A percentile compares a stretch with the other conserved stretches of the same genome.
phyloP scores from a whole-genome alignment of 1,140 invertebrate species.

The Lithobius niger region DNA sequence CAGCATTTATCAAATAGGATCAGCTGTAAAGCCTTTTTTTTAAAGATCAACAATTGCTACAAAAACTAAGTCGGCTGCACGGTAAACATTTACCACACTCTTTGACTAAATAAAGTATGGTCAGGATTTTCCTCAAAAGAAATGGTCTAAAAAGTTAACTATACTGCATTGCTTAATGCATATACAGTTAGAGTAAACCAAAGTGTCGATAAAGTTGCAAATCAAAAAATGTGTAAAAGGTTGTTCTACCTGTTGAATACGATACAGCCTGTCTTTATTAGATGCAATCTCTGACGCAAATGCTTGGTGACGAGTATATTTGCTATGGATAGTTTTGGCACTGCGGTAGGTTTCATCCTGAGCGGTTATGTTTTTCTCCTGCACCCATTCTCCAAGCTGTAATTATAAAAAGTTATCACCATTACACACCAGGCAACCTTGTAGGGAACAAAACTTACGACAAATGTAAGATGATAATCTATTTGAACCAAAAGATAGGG shows the following conservation, averaged over 20 bases:
- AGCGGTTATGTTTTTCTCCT: slow-evolving; percentile 96
- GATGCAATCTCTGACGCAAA: slow-evolving; percentile 98
- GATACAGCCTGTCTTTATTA: slow-evolving; percentile 89
- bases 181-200: too few relatives aligned
- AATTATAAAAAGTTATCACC: slow-evolving; percentile 8
- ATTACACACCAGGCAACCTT: too few relatives aligned
- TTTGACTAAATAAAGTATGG: too few relatives aligned
- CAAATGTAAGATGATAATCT: too few relatives aligned
- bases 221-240: neutral
- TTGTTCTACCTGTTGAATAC: slow-evolving; percentile 67
- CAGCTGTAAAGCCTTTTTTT: neutral
- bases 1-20: slow-evolving; percentile 9
- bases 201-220: too few relatives aligned
- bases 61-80: too few relatives aligned
- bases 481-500: too few relatives aligned
- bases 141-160: neutral
- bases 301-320: slow-evolving; percentile 98
- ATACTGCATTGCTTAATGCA: too few relatives aligned
- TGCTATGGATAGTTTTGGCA: slow-evolving; percentile 97
- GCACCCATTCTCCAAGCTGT: slow-evolving; percentile 76
- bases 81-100: too few relatives aligned
- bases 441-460: too few relatives aligned
- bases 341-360: slow-evolving; percentile 97
- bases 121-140: too few relatives aligned
- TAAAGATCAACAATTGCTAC: too few relatives aligned